phyloP scores from a whole-genome alignment of 2,888 invertebrate species.

The Drosophila pegasa region DNA sequence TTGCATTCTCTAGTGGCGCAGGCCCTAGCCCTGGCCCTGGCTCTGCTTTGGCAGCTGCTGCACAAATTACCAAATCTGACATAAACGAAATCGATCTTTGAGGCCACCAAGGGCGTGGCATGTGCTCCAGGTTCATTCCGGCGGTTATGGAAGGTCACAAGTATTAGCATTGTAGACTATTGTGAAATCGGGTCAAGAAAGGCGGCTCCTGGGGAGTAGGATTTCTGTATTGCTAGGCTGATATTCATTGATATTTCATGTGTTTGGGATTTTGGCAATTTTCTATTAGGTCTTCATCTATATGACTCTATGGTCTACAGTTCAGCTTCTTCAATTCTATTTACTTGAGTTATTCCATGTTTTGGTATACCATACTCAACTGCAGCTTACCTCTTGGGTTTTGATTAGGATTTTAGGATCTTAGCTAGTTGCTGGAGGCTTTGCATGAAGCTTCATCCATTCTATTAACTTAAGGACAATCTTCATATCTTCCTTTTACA shows the following conservation, averaged over 20 bases:
- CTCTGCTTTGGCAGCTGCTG: slow-evolving; percentile 43
- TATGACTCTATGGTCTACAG: too few relatives aligned
- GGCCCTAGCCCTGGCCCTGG: neutral
- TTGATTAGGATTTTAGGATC: neutral
- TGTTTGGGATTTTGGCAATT: neutral
- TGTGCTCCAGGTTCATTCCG: slow-evolving; percentile 28
- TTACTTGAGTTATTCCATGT: neutral
- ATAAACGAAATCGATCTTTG: slow-evolving; percentile 67
- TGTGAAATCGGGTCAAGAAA: slow-evolving; percentile 3
- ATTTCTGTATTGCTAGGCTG: too few relatives aligned
- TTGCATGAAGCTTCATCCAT: neutral
- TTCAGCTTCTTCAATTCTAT: too few relatives aligned
- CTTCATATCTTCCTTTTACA: too few relatives aligned
- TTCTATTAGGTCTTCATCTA: neutral
- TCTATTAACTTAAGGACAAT: neutral
- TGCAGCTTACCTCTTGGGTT: neutral
- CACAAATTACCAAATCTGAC: slow-evolving; percentile 48
- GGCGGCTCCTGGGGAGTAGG: neutral
- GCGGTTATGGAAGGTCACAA: slow-evolving; percentile 32
- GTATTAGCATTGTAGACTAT: neutral
- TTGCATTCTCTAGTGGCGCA: slow-evolving; percentile 60
- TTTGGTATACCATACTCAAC: neutral
- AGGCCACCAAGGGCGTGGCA: slow-evolving; percentile 71
- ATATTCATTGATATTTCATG: too few relatives aligned
- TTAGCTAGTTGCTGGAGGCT: neutral